phyloP scores from a whole-genome alignment of 2,888 invertebrate species.

The Dasypogon diadema region DNA sequence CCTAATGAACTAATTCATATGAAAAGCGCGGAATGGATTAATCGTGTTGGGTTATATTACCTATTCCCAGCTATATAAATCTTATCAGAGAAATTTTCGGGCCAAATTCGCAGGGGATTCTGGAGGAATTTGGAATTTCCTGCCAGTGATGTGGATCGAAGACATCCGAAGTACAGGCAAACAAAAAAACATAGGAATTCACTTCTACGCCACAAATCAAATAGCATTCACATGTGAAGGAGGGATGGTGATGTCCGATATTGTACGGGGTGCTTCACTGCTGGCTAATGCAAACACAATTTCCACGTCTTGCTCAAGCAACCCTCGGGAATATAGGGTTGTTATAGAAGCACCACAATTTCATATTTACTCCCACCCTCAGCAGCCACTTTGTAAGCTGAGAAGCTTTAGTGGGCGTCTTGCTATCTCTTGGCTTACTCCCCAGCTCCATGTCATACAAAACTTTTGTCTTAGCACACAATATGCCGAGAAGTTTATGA shows the following conservation, averaged over 20 bases:
- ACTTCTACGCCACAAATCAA: not conserved
- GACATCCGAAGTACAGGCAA: not conserved
- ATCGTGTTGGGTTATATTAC: not conserved
- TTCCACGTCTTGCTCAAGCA: not conserved
- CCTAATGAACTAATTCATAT: conserved; percentile 11
- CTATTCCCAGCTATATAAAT: not conserved
- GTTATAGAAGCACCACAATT: not conserved
- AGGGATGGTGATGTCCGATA: not conserved
- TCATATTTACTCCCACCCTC: not conserved
- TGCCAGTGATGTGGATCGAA: not conserved
- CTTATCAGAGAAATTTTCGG: not conserved
- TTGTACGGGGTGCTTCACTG: not conserved
- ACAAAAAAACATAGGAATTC: not conserved
- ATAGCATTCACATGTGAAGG: not conserved
- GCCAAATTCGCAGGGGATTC: not conserved
- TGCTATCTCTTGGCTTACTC: conserved; percentile 7
- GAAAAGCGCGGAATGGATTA: conserved; percentile 13
- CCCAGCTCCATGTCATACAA: conserved; percentile 11
- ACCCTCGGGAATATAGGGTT: not conserved
- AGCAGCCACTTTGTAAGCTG: not conserved
- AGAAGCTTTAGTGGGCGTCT: conserved; percentile 12
- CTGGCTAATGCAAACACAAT: not conserved
- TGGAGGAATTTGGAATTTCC: not conserved
- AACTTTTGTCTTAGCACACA: conserved; percentile 38
- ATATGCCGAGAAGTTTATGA: conserved; percentile 33